phyloP scores from a whole-genome alignment of 2,113 vertebrate species.

The Phalacrocorax carbo region DNA sequence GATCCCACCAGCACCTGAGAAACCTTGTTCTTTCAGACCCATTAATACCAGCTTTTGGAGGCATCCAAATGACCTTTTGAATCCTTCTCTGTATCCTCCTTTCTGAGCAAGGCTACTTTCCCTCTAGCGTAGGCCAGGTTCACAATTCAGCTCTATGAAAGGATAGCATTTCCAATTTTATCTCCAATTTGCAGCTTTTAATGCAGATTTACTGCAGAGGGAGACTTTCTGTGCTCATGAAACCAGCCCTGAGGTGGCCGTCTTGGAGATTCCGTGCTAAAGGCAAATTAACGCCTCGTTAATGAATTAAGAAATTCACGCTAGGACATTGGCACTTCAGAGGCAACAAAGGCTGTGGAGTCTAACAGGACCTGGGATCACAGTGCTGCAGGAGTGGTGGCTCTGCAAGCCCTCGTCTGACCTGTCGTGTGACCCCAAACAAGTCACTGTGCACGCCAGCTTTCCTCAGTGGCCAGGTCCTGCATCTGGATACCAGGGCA shows the following conservation, averaged over 20 bases:
- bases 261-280: neutral
- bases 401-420: neutral
- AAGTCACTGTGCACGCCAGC: neutral
- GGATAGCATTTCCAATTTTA: neutral
- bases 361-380: rapidly evolving
- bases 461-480: neutral
- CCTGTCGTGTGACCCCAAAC: neutral
- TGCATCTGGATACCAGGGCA: neutral
- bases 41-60: neutral
- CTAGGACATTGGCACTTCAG: neutral
- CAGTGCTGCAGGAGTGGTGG: neutral
- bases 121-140: neutral
- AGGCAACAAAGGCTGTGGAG: neutral
- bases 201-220: slow-evolving; percentile 1
- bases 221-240: neutral
- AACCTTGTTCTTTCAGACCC: neutral
- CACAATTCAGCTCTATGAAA: neutral
- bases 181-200: slow-evolving; percentile 15
- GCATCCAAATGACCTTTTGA: slow-evolving; percentile 20
- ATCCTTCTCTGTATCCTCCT: neutral
- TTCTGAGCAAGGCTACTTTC: neutral
- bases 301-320: neutral
- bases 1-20: neutral
- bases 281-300: neutral
- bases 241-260: neutral